Evolutionary conservation across 1,140 invertebrate species (phyloP).

Genomic region (Macrobrachium nipponense): DNA sequence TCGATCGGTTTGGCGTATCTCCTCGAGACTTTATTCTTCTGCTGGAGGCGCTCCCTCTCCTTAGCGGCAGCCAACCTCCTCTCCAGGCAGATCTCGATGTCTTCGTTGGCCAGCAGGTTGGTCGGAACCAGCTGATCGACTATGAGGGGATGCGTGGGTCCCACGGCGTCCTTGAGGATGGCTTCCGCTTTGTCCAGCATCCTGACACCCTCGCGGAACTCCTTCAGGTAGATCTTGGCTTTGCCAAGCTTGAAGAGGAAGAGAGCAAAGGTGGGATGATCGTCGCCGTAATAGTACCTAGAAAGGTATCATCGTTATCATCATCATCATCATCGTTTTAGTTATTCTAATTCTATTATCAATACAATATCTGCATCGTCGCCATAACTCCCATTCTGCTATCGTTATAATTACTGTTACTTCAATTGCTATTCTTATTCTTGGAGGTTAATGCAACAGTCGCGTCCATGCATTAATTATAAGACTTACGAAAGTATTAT

Average conservation of each 20-base stretch:
- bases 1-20: too few species aligned
- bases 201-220: constrained; percentile 21
- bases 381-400: not conserved
- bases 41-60: not conserved
- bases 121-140: constrained; percentile 28
- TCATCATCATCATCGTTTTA: not conserved
- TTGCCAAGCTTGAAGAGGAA: constrained; percentile 47
- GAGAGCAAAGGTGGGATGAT: constrained; percentile 12
- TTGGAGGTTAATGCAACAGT: too few species aligned
- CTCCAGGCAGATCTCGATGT: constrained; percentile 57
- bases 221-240: constrained; percentile 45
- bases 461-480: too few species aligned
- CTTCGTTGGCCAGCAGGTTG: constrained; percentile 55
- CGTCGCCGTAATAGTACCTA: constrained; percentile 35
- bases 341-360: too few species aligned
- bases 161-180: constrained; percentile 27
- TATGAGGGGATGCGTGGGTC: constrained; percentile 41
- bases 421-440: too few species aligned
- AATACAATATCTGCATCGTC: not conserved
- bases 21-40: too few species aligned
- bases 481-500: too few species aligned
- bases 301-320: not conserved
- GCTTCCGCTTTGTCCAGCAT: constrained; percentile 30
- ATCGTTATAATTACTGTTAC: not conserved
- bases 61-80: constrained; percentile 27